Base-by-base conservation (phyloP, 2,113 vertebrate genomes). In the Gymnorhina tibicen region DNA sequence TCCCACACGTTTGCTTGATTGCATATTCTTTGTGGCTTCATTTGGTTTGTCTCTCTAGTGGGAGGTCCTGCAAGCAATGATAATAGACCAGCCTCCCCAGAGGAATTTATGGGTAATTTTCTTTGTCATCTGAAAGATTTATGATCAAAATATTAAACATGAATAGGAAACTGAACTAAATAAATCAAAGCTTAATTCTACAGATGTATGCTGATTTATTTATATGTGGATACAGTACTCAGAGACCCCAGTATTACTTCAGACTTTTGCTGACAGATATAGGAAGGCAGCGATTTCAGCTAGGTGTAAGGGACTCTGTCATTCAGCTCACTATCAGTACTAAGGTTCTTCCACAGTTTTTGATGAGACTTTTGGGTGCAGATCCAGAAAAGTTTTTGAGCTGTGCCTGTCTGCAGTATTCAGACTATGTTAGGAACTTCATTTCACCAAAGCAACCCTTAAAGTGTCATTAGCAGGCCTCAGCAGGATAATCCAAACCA, bases 111-210 rank as follows among this genome's bases (percentile, higher is more conserved):
- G 32, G 39, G 32, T 91, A 85, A 96, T 93, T 92, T 91, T 96
- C 56, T 95, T 91, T 91, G 73, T 58, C 59, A 91, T 46, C 73
- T 85, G 83, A 87, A 96, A 95, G 73, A 92, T 92, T 92, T 93
- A 94, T 91, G 56, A 68, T 70, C 52, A 93, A 96, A 96, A 87
- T 91, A 93, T 62, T 95, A 97, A 93, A 86, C 52, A 53, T 39
- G 41, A 96, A 88, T 52, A 85, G 52, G 67, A 92, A 97, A 87
- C n/a, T n/a, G 62, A 88, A 80, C 28, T 84, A 94, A 93, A 89
- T 78, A 96, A 93, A 84, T 78, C 28, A 62, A 64, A 75, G 16
- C 13, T 84, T 55, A 90, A 91, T 93, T 86, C 41, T 74, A 82
- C 37, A 93, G 53, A 62, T 85, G n/a, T 75, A 39, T 81, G 11